These are phyloP conservation scores for Nephrotoma appendiculata DNA, from an alignment of 2,888 invertebrate species.

Conservation along the genomic window DNA sequence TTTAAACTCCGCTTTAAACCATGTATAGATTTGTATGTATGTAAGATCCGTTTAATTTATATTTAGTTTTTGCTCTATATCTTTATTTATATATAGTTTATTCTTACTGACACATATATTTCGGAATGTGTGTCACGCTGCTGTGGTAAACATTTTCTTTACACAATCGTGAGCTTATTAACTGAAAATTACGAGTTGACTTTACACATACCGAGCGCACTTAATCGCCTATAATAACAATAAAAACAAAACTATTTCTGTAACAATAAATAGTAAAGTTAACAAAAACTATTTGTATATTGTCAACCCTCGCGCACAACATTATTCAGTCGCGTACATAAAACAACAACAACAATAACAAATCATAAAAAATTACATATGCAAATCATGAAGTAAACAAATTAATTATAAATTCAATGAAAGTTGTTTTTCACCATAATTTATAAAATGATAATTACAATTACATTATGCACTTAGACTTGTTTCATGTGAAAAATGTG, in stretches of 20 bases:
- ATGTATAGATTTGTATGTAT: not conserved
- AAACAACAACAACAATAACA: not conserved
- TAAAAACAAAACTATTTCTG: not conserved
- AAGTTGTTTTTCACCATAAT: not conserved
- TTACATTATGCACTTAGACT: not conserved
- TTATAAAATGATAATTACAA: not conserved
- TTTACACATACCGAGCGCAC: not conserved
- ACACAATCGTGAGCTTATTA: not conserved
- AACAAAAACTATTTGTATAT: not conserved
- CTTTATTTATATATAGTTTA: not conserved
- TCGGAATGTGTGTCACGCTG: not conserved
- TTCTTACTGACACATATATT: not conserved
- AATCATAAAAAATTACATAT: not conserved
- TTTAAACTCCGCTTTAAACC: not conserved
- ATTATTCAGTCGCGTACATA: not conserved
- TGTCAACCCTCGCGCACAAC: not conserved
- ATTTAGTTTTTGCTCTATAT: not conserved
- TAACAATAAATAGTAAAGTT: not conserved
- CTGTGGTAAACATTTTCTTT: not conserved
- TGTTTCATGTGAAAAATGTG: not conserved
- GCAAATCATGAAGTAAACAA: not conserved
- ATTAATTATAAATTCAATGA: not conserved
- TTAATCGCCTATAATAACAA: not conserved
- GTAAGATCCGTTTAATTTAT: not conserved
- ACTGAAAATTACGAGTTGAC: not conserved